A percentile compares a stretch with the other conserved stretches of the same genome.
Conservation (phyloP, 2,888 invertebrate genomes). For the Andrena marginata region DNA sequence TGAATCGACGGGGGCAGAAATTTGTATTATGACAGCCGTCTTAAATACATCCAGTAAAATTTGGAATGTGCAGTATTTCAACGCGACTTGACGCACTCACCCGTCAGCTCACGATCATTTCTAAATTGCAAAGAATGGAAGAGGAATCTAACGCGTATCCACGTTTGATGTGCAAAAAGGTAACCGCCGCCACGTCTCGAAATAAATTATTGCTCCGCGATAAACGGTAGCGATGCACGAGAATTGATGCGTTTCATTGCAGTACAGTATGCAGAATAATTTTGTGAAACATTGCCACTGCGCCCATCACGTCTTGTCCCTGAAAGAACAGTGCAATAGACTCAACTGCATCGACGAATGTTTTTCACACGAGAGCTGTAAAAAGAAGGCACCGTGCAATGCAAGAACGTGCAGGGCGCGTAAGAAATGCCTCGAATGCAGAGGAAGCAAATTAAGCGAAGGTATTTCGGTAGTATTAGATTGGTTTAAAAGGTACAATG, state of each 20-base stretch:
- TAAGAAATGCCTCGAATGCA: constrained; percentile 12
- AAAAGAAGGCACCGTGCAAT: constrained; percentile 20
- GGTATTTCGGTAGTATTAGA: constrained; percentile 14
- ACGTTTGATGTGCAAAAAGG: constrained; percentile 34
- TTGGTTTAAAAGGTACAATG: neutral
- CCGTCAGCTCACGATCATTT: constrained; percentile 63
- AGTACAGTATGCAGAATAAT: constrained; percentile 30
- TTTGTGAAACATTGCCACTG: constrained; percentile 38
- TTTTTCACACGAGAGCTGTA: neutral
- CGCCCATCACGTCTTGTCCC: constrained; percentile 5
- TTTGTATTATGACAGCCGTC: constrained; percentile 39
- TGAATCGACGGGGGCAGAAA: constrained; percentile 11
- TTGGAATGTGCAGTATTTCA: constrained; percentile 64
- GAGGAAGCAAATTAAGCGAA: constrained; percentile 2
- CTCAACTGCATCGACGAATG: constrained; percentile 27
- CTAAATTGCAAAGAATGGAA: constrained; percentile 61
- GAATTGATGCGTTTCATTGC: neutral
- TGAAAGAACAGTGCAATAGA: constrained; percentile 38
- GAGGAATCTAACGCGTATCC: constrained; percentile 36
- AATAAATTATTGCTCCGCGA: neutral
- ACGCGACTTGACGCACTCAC: constrained; percentile 65
- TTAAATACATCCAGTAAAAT: constrained; percentile 36
- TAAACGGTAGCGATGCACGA: neutral
- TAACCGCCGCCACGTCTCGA: neutral
- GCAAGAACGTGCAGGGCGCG: constrained; percentile 31